Percentiles rank a stretch among this genome's conserved stretches.
Evolutionary conservation across 2,113 vertebrate species (phyloP).

Genomic region (Charina bottae): DNA sequence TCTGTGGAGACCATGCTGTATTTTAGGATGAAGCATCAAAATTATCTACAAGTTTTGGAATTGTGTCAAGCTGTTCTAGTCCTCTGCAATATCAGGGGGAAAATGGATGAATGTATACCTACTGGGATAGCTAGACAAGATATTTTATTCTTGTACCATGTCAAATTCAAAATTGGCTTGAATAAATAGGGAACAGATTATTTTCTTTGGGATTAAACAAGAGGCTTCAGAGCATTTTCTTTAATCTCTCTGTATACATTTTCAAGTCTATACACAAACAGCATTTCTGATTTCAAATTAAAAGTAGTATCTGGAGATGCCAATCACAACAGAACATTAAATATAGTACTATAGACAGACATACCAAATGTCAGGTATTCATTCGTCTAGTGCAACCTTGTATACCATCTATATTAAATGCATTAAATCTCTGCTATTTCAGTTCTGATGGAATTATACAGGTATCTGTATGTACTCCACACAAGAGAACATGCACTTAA

Average conservation of each 20-base stretch:
- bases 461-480: neutral
- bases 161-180: neutral
- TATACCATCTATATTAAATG: neutral
- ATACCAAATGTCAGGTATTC: neutral
- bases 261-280: neutral
- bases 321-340: neutral
- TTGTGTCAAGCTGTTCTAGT: neutral
- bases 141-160: neutral
- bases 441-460: constrained; percentile 8
- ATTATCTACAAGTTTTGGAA: neutral
- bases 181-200: neutral
- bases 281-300: neutral
- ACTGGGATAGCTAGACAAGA: neutral
- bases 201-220: neutral
- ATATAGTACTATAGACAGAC: neutral
- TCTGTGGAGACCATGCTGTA: neutral
- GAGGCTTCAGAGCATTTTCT: neutral
- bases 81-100: neutral
- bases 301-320: neutral
- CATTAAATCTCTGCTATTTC: neutral
- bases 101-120: neutral
- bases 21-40: neutral
- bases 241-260: neutral
- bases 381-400: neutral
- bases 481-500: neutral